Conservation (phyloP, 2,797 vertebrate species). For the Eulemur mongoz region DNA sequence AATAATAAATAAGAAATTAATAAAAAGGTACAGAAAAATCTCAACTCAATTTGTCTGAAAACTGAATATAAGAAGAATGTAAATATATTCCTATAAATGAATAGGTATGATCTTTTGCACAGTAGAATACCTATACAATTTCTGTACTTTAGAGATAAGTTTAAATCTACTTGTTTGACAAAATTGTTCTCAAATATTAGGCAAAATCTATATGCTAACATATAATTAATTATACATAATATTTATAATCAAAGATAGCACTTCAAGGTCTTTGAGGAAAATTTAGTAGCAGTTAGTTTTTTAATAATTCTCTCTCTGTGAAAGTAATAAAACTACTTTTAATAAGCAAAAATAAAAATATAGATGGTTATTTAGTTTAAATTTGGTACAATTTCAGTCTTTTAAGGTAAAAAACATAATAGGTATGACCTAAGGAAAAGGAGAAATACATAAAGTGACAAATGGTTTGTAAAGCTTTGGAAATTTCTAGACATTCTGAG, state of each 20-base stretch:
- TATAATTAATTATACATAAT: not conserved
- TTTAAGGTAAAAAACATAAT: not conserved
- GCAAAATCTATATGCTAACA: not conserved
- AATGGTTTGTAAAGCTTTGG: not conserved
- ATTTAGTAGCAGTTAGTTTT: slow-evolving; percentile 1
- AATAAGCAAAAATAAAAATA: slow-evolving; percentile 3
- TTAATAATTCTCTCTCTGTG: not conserved
- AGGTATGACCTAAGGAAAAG: not conserved
- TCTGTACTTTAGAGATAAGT: not conserved
- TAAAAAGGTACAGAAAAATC: not conserved
- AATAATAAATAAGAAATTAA: not conserved
- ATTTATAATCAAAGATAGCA: slow-evolving; percentile 26
- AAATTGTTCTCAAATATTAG: slow-evolving; percentile 12
- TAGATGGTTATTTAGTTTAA: not conserved
- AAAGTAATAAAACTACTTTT: slow-evolving; percentile 21
- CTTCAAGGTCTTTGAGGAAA: not conserved
- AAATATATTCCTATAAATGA: not conserved
- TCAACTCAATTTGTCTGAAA: not conserved
- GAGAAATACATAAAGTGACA: not conserved
- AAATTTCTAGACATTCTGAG: not conserved
- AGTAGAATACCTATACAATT: not conserved
- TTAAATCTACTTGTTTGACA: not conserved
- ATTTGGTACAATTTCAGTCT: not conserved
- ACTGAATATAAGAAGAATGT: not conserved
- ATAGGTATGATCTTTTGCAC: not conserved